Evolutionary conservation across 2,888 invertebrate species (phyloP), one percentile per base, ranked within the genome.

Genomic region (Unio pictorum): DNA sequence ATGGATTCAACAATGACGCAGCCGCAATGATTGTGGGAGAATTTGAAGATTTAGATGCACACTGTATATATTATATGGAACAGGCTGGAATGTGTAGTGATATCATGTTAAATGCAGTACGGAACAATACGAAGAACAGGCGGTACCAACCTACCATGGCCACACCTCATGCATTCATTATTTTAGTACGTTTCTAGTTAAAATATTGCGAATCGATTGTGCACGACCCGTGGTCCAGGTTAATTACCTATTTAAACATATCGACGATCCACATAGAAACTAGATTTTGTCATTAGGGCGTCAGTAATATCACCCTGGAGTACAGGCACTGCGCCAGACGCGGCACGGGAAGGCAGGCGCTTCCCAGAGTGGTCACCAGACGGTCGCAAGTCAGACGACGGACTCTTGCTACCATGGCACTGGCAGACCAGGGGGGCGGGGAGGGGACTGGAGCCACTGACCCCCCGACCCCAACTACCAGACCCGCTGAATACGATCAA

Each of bases 401-500:
- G 55, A 72, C 66, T 61, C 73, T 69, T 63, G 70, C 76, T 61
- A 74, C 73, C 62, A 78, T 77, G 74, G 68, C 79, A 61, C 45
- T 45, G 45, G 45, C 45, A 45, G 45, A 45, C 45, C 45, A 45
- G 11, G 45, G 45, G 15, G 8, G 45, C 45, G 81, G 75, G 69
- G 74, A 73, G 69, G 69, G 55, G 60, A 68, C 71, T 26, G 75
- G 72, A 60, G 77, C 78, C 58, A 75, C 66, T 65, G 81, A 81
- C 62, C 69, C 78, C 30, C 71, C 63, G 20, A 61, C 77, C 63
- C 70, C 76, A n/a, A 76, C 78, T 23, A 75, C 72, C 57, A 64
- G 62, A 20, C 68, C 76, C 34, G 84, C 85, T 71, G 87, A 87
- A 63, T 86, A 83, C 69, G 86, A 82, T 15, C 71, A 76, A 80